phyloP scores from a whole-genome alignment of 2,797 vertebrate species.

The Picus viridis region DNA sequence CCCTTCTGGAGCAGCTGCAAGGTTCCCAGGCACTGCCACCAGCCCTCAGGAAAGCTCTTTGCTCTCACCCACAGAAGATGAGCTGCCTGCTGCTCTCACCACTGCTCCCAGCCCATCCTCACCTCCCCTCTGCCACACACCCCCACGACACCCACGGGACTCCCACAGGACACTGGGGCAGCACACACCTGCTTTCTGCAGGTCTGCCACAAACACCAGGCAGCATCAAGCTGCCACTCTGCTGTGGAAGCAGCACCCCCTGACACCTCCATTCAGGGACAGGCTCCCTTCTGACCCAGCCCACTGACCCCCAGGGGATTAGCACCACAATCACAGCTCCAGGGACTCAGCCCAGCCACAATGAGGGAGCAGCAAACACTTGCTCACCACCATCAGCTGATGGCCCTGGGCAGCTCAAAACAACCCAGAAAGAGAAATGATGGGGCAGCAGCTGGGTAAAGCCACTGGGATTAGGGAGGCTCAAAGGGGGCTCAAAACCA shows the following conservation, averaged over 20 bases:
- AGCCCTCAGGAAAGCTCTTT: accelerated
- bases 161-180: accelerated
- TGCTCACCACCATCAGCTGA: conserved; percentile 11
- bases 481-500: background rate
- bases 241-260: background rate
- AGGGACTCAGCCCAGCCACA: background rate
- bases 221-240: background rate
- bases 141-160: background rate
- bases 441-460: conserved; percentile 40
- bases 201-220: background rate
- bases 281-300: background rate
- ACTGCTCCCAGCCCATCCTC: accelerated
- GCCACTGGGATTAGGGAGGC: background rate
- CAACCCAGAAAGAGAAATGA: conserved; percentile 37
- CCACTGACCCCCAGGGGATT: background rate
- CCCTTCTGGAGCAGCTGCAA: background rate
- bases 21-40: background rate
- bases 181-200: accelerated
- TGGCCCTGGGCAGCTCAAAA: background rate
- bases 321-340: conserved; percentile 28
- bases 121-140: background rate
- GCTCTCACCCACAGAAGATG: background rate
- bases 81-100: background rate
- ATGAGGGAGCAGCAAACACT: background rate
- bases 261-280: background rate